Evolutionary conservation across 2,888 invertebrate species (phyloP).

Genomic region (Myopa tessellatipennis): DNA sequence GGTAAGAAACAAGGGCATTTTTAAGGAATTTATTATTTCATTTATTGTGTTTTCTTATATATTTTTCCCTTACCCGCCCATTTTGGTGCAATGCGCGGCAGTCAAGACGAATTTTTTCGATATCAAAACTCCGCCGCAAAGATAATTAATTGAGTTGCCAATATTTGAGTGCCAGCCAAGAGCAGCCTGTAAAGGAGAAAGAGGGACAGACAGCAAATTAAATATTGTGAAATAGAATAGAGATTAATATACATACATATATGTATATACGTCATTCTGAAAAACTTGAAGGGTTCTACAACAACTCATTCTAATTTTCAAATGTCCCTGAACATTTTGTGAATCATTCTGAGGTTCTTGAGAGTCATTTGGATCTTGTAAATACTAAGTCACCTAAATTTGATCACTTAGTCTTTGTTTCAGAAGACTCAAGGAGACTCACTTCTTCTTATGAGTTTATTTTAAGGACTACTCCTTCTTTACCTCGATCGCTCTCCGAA

Average conservation of each 20-base stretch:
- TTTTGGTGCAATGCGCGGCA: slow-evolving; percentile 50
- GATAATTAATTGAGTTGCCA: slow-evolving; percentile 43
- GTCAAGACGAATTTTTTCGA: slow-evolving; percentile 50
- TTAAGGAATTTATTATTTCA: not conserved
- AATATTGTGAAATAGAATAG: not conserved
- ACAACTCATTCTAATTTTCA: not conserved
- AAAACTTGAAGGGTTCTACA: not conserved
- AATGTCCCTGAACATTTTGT: no score
- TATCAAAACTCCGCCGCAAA: slow-evolving; percentile 51
- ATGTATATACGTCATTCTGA: no score
- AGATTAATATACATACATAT: no score
- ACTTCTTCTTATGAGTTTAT: no score
- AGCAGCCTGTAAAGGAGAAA: slow-evolving; percentile 42
- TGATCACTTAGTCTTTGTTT: no score
- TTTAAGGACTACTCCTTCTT: no score
- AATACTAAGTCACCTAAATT: no score
- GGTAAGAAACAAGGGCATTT: not conserved
- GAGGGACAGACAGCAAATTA: slow-evolving; percentile 1
- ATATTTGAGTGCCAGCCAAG: slow-evolving; percentile 48
- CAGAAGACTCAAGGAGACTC: no score
- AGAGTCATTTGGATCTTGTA: no score
- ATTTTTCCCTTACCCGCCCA: slow-evolving; percentile 48
- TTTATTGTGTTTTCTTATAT: not conserved
- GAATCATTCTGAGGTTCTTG: no score
- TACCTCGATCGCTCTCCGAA: no score